Base-by-base conservation (phyloP, 1,140 invertebrate species). In the Lycorma delicatula region DNA sequence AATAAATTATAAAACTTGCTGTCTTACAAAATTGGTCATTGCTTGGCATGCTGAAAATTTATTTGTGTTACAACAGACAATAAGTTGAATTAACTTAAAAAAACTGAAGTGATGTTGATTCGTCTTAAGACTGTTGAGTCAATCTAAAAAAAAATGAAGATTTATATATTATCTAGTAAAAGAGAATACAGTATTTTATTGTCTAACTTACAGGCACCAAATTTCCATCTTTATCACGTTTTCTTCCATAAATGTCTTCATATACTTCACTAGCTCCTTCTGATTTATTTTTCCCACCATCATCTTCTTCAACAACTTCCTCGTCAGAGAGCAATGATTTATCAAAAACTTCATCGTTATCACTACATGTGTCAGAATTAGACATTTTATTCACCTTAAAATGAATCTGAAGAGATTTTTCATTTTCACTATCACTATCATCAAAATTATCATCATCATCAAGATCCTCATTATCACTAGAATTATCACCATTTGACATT, bases 231-330 rank as follows among this genome's bases (percentile, higher is more conserved):
- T 83, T 81, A 69, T 90, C 85, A 65, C 87, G 77, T 61, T 86
- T 79, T 60, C 93, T 76, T 2, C 93, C 93, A 77, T 97, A 97
- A 69, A 97, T 97, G 75, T 97, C 93, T 78, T 97, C 80, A 87
- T 91, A 25, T 73, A 26, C 26, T 72, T 63, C 2, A 66, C 60
- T 41, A 72, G 64, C 31, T 66, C 56, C 56, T 65, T 60, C 55
- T 34, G 62, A 27, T 56, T 50, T 49, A 55, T 60, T 48, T 61
- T 51, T 36, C 67, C 51, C 50, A 11, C 69, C 65, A 47, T 54
- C 55, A 22, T 64, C 60, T 25, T 59, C 58, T 29, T 63, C 60
- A 28, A 51, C 62, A 50, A 54, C 49, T 3, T 56, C 56, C 41
- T 56, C 63, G 46, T 28, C 65, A n/a, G n/a, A n/a, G n/a, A n/a